A percentile compares a stretch with the other conserved stretches of the same genome.
Conservation (phyloP, 2,888 invertebrate species). For the Eupithecia insigniata region DNA sequence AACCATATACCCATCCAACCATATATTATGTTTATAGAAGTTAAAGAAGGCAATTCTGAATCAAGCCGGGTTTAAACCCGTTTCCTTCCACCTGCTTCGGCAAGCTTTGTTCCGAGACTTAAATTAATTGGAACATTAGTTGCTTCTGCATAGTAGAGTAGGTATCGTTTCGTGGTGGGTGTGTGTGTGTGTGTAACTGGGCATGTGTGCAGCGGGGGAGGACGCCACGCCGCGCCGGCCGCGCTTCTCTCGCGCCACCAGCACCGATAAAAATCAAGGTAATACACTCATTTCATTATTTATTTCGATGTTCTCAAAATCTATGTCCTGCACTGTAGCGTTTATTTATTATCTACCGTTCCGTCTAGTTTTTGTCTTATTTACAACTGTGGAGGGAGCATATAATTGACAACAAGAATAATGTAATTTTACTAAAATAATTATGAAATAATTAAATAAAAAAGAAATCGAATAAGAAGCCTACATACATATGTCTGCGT, state of each 20-base stretch:
- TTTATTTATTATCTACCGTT: not conserved
- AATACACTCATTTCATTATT: slow-evolving; percentile 46
- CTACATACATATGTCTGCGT: too few species aligned
- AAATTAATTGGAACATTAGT: slow-evolving; percentile 30
- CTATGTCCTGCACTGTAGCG: not conserved
- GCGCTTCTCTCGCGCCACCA: slow-evolving; percentile 81
- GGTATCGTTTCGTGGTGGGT: slow-evolving; percentile 38
- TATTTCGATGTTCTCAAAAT: not conserved
- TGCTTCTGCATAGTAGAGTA: slow-evolving; percentile 51
- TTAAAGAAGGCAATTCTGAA: not conserved
- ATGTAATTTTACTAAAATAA: too few species aligned
- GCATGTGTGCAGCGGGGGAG: slow-evolving; percentile 56
- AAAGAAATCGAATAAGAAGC: too few species aligned
- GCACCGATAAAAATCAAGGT: slow-evolving; percentile 79
- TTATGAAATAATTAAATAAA: too few species aligned
- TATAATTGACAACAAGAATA: too few species aligned
- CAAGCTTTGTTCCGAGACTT: not conserved
- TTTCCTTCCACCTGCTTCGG: not conserved
- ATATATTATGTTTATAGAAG: too few species aligned
- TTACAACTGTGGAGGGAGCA: not conserved
- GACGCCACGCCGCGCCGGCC: slow-evolving; percentile 76
- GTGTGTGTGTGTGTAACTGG: slow-evolving; percentile 41
- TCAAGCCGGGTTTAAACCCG: not conserved
- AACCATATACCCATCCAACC: too few species aligned
- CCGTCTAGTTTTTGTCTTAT: not conserved